Conservation (phyloP, 2,797 vertebrate genomes). For the Chaenodraco wilsoni region DNA sequence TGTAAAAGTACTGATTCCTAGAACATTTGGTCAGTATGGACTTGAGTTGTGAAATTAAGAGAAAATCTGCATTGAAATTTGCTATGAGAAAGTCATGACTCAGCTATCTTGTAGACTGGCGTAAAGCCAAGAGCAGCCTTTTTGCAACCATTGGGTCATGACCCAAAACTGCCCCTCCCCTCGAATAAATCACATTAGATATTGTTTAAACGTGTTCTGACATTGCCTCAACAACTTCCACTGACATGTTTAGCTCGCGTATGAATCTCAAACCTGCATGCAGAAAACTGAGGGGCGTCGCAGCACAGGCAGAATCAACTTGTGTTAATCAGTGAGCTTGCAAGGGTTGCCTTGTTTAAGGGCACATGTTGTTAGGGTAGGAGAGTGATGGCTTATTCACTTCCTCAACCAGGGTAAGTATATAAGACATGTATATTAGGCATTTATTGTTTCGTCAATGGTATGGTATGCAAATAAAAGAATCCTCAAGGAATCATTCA, state of each 20-base stretch:
- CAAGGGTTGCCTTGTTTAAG: constrained; percentile 27
- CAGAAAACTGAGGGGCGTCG: constrained; percentile 1
- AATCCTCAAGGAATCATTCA: neutral
- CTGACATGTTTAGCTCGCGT: constrained; percentile 19
- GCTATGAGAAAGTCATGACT: constrained; percentile 51
- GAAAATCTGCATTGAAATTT: neutral
- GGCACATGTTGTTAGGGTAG: constrained; percentile 11
- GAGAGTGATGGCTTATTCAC: neutral
- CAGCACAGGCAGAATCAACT: constrained; percentile 17
- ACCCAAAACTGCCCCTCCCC: constrained; percentile 53
- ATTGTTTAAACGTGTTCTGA: constrained; percentile 46
- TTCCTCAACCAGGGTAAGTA: neutral
- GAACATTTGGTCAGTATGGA: neutral
- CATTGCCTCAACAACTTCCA: constrained; percentile 32
- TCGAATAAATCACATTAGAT: constrained; percentile 51
- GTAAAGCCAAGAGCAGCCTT: constrained; percentile 55
- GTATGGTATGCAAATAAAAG: neutral
- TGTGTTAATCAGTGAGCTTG: constrained; percentile 41
- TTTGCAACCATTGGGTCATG: constrained; percentile 52
- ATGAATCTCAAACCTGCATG: constrained; percentile 23
- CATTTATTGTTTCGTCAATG: neutral
- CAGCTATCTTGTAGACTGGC: constrained; percentile 49
- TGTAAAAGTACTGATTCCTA: neutral
- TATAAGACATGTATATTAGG: neutral
- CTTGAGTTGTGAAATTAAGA: neutral